Conservation (phyloP, 2,888 invertebrate species). For the Aromia moschata region DNA sequence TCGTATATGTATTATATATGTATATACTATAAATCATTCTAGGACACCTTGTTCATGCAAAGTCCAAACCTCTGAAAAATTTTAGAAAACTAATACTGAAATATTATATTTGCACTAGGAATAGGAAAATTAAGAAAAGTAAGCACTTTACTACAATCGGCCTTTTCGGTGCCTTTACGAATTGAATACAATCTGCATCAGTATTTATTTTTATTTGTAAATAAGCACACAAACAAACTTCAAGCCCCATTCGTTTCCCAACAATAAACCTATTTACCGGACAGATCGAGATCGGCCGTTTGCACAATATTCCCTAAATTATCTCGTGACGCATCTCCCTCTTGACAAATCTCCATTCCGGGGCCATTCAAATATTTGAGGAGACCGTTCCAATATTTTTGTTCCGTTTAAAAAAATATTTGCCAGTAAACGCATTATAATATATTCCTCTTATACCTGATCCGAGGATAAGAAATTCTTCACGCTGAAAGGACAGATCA, state of each 20-base stretch:
- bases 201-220: not conserved
- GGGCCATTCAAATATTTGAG: constrained; percentile 28
- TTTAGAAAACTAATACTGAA: no score
- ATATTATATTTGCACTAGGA: no score
- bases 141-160: no score
- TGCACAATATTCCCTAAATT: constrained; percentile 47
- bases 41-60: no score
- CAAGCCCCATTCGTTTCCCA: constrained; percentile 28
- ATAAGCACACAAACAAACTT: constrained; percentile 23
- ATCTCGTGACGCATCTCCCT: constrained; percentile 44
- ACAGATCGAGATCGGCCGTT: constrained; percentile 41
- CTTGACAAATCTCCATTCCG: constrained; percentile 24
- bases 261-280: constrained; percentile 41
- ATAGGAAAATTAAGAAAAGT: no score
- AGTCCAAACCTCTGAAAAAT: no score
- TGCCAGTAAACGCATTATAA: constrained; percentile 41
- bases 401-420: constrained; percentile 41
- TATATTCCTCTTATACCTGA: constrained; percentile 46
- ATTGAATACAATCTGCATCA: constrained; percentile 14
- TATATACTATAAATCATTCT: no score
- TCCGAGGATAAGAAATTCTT: constrained; percentile 34
- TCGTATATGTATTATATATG: no score
- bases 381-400: constrained; percentile 25
- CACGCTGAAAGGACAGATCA: constrained; percentile 38
- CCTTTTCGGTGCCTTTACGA: no score